Conservation (phyloP, 2,888 invertebrate species). For the Epinotia nisella region DNA sequence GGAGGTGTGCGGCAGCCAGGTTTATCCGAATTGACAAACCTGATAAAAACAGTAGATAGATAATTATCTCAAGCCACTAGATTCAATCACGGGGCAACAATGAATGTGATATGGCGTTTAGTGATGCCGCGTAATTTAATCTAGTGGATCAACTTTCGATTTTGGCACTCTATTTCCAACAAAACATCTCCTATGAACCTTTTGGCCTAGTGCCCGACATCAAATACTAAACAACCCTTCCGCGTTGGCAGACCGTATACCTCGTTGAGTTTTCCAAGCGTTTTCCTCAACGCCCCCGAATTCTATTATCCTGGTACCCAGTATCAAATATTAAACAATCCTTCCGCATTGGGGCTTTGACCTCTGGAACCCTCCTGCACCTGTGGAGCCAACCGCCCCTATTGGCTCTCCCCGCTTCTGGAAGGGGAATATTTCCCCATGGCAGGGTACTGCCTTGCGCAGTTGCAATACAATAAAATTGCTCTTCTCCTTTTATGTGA, state of each 20-base stretch:
- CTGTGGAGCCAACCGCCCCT: conserved; percentile 30
- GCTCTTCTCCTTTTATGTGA: conserved; percentile 47
- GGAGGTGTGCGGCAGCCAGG: too few species aligned
- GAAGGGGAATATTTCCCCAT: conserved; percentile 1
- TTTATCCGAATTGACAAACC: too few species aligned
- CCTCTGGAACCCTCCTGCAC: conserved; percentile 38
- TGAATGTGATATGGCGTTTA: too few species aligned
- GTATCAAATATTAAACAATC: conserved; percentile 40
- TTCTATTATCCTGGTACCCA: conserved; percentile 24
- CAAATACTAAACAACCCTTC: neutral
- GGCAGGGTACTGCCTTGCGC: neutral
- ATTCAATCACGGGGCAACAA: too few species aligned
- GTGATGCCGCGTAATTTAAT: too few species aligned
- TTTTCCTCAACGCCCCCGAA: neutral
- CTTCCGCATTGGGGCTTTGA: conserved; percentile 44
- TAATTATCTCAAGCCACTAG: too few species aligned
- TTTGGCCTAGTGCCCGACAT: too few species aligned
- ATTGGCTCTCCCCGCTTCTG: conserved; percentile 14
- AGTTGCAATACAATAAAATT: neutral
- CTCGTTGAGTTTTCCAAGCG: neutral
- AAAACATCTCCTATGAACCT: too few species aligned
- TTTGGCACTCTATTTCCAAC: too few species aligned
- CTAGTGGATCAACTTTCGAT: too few species aligned
- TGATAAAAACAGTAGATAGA: too few species aligned
- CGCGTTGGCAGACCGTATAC: neutral